Conservation (phyloP, 2,113 vertebrate species). For the Indicator maculatus region DNA sequence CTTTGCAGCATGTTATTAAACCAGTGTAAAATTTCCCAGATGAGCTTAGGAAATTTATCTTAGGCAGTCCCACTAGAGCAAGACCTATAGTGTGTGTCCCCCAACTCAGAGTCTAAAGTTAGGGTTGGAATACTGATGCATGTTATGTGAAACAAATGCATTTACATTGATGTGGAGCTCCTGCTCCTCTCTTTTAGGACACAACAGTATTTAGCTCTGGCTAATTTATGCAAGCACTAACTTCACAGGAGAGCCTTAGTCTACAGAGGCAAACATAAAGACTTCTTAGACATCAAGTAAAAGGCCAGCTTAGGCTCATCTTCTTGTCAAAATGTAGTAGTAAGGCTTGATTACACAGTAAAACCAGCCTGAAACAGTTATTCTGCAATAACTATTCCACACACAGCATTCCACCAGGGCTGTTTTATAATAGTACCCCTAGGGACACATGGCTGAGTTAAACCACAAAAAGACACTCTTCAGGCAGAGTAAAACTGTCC, state of each 20-base stretch:
- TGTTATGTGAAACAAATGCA: neutral
- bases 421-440: conserved; percentile 67
- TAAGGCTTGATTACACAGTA: neutral
- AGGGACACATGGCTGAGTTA: conserved; percentile 55
- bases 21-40: neutral
- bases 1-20: neutral
- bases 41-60: neutral
- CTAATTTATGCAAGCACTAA: neutral
- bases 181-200: neutral
- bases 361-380: conserved; percentile 61
- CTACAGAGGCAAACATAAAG: neutral
- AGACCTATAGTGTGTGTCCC: neutral
- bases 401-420: conserved; percentile 56
- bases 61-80: neutral
- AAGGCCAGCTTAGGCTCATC: neutral
- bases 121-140: neutral
- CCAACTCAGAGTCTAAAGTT: neutral
- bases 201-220: neutral
- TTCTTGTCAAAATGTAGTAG: conserved; percentile 14
- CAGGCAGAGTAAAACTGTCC: conserved; percentile 54
- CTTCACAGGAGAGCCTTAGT: neutral
- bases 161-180: neutral
- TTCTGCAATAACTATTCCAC: conserved; percentile 59
- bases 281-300: neutral
- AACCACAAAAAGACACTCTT: conserved; percentile 69